phyloP scores from a whole-genome alignment of 2,797 vertebrate species.

The Peromyscus attwateri region DNA sequence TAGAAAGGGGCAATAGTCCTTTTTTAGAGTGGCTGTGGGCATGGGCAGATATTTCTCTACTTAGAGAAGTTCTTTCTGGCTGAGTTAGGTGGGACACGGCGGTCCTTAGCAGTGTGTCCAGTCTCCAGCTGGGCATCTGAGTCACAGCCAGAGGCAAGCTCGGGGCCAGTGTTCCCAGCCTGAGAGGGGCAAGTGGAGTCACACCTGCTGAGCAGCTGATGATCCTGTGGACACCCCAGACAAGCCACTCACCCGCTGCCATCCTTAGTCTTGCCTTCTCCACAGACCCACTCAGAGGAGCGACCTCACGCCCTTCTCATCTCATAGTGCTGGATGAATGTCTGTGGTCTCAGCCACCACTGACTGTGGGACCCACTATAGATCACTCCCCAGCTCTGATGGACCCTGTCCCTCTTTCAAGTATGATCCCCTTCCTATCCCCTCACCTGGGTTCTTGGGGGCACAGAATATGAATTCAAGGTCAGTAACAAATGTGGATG shows the following conservation, averaged over 20 bases:
- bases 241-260: too few relatives aligned
- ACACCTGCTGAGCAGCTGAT: not conserved
- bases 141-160: not conserved
- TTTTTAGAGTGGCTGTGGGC: not conserved
- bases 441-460: not conserved
- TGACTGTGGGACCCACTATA: not conserved
- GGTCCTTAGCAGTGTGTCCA: not conserved
- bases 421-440: too few relatives aligned
- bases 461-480: not conserved
- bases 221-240: too few relatives aligned
- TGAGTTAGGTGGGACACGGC: not conserved
- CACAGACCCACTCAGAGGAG: too few relatives aligned
- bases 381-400: not conserved
- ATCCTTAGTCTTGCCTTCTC: not conserved
- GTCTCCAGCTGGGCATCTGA: not conserved
- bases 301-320: too few relatives aligned
- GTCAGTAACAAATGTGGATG: not conserved
- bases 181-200: too few relatives aligned
- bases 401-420: not conserved
- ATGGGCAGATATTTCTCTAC: not conserved
- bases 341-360: not conserved
- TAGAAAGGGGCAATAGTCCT: not conserved
- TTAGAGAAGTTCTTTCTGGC: not conserved
- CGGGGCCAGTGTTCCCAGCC: too few relatives aligned
- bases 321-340: too few relatives aligned